Evolutionary conservation across 2,888 invertebrate species (phyloP).

Genomic region (Parascotia fuliginaria): DNA sequence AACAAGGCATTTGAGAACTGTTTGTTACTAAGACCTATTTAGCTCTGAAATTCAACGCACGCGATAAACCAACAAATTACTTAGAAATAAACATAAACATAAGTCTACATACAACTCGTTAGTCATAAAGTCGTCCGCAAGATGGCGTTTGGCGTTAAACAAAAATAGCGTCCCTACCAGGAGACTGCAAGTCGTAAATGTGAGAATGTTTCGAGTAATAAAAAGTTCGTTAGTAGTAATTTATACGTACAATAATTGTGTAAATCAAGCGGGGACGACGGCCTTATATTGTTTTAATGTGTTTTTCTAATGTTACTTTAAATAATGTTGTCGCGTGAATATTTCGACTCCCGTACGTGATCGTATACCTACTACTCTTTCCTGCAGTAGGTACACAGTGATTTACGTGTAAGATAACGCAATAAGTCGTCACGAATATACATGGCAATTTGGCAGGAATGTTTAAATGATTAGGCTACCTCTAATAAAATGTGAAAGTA

Average conservation of each 20-base stretch:
- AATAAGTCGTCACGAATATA: background rate
- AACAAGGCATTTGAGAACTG: too few species aligned
- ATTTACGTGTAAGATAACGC: background rate
- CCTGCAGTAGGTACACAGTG: background rate
- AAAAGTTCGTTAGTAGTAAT: slow-evolving; percentile 71
- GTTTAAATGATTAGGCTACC: too few species aligned
- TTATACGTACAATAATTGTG: slow-evolving; percentile 65
- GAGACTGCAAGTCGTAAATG: slow-evolving; percentile 47
- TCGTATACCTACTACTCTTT: background rate
- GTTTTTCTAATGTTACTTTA: slow-evolving; percentile 27
- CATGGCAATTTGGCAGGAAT: too few species aligned
- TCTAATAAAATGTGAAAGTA: too few species aligned
- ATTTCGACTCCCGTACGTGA: slow-evolving; percentile 18
- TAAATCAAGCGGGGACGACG: slow-evolving; percentile 51
- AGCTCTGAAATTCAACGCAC: too few species aligned
- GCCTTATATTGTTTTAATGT: slow-evolving; percentile 44
- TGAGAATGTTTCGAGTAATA: slow-evolving; percentile 52
- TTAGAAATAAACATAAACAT: too few species aligned
- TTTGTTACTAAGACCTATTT: too few species aligned
- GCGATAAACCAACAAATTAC: too few species aligned
- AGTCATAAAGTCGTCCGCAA: slow-evolving; percentile 29
- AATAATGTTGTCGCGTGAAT: slow-evolving; percentile 32
- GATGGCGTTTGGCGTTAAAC: slow-evolving; percentile 35
- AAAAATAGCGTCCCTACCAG: slow-evolving; percentile 36
- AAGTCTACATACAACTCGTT: slow-evolving; percentile 9